phyloP scores from a whole-genome alignment of 92 coral and sea anemone species.

The Diadumene lineata region DNA sequence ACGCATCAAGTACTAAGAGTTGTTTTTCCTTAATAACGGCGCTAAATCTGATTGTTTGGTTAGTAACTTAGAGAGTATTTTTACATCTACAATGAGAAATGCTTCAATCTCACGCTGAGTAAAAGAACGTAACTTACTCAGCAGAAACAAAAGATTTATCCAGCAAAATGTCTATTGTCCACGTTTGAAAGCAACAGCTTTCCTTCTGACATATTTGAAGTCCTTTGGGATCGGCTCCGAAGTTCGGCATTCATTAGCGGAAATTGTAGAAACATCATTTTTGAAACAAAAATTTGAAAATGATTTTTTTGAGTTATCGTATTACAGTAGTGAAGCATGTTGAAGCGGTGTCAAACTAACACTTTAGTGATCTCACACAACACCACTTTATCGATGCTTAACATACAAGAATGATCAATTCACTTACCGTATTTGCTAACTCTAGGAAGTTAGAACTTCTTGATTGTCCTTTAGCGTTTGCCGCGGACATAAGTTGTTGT shows the following conservation, averaged over 20 bases:
- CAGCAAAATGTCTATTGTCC: constrained; percentile 12
- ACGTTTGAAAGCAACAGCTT: background rate
- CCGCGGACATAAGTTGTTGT: constrained; percentile 87
- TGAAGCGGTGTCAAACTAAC: background rate
- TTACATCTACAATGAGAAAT: background rate
- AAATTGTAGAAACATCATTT: constrained; percentile 6
- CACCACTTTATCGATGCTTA: constrained; percentile 2
- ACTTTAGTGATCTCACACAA: constrained; percentile 12
- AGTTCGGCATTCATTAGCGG: constrained; percentile 12
- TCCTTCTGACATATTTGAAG: constrained; percentile 6
- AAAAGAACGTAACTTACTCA: constrained; percentile 5
- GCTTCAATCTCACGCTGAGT: constrained; percentile 14
- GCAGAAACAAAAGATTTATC: constrained; percentile 1
- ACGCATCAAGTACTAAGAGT: background rate
- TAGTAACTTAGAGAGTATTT: background rate
- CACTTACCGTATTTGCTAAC: constrained; percentile 96
- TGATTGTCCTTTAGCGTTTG: constrained; percentile 74
- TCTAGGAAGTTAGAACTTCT: constrained; percentile 92
- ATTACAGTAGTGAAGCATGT: background rate
- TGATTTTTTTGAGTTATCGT: background rate
- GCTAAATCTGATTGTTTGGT: background rate
- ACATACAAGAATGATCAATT: constrained; percentile 12
- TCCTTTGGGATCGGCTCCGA: constrained; percentile 30
- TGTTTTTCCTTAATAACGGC: background rate
- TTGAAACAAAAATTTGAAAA: constrained; percentile 1